Percentiles rank a stretch among this genome's conserved stretches.
Conservation (phyloP, 2,113 vertebrate genomes). For the Tonatia bakeri region DNA sequence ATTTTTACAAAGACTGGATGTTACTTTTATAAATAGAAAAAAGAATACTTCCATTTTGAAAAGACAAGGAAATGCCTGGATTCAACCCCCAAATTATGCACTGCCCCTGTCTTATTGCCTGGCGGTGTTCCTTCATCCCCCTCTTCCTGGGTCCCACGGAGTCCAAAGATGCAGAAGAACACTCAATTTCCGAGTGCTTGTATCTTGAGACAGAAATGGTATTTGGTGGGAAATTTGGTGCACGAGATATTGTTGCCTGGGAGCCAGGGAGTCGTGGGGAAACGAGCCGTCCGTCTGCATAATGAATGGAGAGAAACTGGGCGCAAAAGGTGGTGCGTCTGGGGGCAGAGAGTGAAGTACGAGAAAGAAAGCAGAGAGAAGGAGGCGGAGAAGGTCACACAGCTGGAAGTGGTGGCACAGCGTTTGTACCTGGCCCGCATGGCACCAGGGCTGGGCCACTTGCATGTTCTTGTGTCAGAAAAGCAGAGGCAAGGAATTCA, state of each 20-base stretch:
- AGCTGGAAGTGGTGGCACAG: background rate
- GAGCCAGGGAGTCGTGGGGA: background rate
- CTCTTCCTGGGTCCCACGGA: background rate
- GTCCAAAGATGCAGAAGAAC: background rate
- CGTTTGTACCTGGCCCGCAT: rapidly evolving
- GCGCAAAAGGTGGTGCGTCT: background rate
- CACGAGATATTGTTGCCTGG: background rate
- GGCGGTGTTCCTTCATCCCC: background rate
- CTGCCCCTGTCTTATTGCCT: background rate
- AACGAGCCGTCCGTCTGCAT: background rate
- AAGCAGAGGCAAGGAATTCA: background rate
- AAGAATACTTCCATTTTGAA: background rate
- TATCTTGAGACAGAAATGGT: background rate
- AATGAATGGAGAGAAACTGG: background rate
- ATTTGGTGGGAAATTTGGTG: background rate
- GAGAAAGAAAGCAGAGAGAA: background rate
- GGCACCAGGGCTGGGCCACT: background rate
- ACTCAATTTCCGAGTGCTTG: background rate
- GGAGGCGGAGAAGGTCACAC: background rate
- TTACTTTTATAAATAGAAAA: background rate
- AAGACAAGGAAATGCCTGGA: background rate
- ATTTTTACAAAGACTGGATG: background rate
- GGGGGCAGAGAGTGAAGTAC: background rate
- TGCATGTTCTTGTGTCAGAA: background rate
- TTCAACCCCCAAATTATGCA: rapidly evolving